Base-by-base conservation (phyloP, 2,113 vertebrate species). In the Ursus arctos region DNA sequence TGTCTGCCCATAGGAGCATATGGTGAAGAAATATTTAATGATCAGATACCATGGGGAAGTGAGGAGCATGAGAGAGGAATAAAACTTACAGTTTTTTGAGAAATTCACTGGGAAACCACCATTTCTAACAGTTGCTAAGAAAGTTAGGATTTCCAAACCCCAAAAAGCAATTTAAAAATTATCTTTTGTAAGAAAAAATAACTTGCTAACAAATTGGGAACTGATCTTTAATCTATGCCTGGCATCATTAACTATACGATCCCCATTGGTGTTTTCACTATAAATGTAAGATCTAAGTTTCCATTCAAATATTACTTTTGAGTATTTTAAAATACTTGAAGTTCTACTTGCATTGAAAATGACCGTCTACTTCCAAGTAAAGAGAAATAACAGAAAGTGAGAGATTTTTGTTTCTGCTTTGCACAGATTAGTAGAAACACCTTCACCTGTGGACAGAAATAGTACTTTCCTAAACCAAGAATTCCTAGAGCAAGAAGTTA, bases 331-430 rank as follows among this genome's bases (percentile, higher is more conserved):
- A 63, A 51, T 88, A 72, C 84, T 1, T 80, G 2, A 91, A 93
- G 21, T 91, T 93, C 13, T 74, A 31, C 33, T 26, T 91, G n/a
- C 13, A 84, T 61, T 91, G 9, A 96, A 90, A 96, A 79, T 79
- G 79, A 84, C 43, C 19, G 6, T 82, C 40, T 79, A 88, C 15
- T 47, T 83, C 51, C 28, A 91, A 67, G 24, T 79, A 83, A 83
- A 82, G 0, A 81, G 21, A 97, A 87, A 96, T 19, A 31, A 84
- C 7, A 94, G 24, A 53, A 43, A 96, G 6, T 72, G 65, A 74
- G 21, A 82, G 47, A 28, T 47, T 95, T 72, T 71, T 57, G 9
- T 82, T 61, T 76, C 51, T 57, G 26, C 15, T 84, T 76, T 93
- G 31, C 49, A 31, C 14, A 79, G 18, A 81, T 53, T 24, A 88